Evolutionary conservation across 2,113 vertebrate species (phyloP).

Genomic region (Struthio camelus): DNA sequence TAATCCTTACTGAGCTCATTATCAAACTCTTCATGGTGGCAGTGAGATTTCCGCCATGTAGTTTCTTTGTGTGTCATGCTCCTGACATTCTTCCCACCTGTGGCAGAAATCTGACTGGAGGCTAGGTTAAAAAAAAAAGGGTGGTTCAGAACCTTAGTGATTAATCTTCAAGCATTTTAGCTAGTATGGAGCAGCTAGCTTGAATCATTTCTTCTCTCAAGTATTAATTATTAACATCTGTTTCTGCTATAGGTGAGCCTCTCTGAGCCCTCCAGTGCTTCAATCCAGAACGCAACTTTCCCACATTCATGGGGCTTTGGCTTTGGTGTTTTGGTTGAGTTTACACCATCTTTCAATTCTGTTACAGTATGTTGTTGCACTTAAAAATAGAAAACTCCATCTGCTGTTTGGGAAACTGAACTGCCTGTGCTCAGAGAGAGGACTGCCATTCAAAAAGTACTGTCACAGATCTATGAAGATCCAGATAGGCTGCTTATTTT

Average conservation of each 20-base stretch:
- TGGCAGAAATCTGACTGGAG: not conserved
- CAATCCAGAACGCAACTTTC: conserved; percentile 6
- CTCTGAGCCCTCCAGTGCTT: not conserved
- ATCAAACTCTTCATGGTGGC: not conserved
- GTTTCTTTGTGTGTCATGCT: not conserved
- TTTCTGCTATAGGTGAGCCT: not conserved
- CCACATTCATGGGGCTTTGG: not conserved
- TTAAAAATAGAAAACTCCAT: conserved; percentile 44
- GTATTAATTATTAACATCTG: conserved; percentile 22
- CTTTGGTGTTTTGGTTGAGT: not conserved
- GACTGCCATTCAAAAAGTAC: not conserved
- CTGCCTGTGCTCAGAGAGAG: not conserved
- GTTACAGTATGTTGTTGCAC: not conserved
- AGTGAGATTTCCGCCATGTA: not conserved
- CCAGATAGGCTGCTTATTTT: not conserved
- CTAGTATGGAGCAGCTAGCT: not conserved
- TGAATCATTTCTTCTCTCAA: not conserved
- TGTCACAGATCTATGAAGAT: not conserved
- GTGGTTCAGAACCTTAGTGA: not conserved
- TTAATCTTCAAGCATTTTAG: conserved; percentile 2
- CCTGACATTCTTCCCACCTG: not conserved
- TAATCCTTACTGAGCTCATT: not conserved
- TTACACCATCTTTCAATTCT: not conserved
- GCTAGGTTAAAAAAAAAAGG: not conserved
- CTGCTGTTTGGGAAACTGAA: not conserved